Conservation (phyloP, 2,797 vertebrate genomes). For the Babyrousa celebensis region DNA sequence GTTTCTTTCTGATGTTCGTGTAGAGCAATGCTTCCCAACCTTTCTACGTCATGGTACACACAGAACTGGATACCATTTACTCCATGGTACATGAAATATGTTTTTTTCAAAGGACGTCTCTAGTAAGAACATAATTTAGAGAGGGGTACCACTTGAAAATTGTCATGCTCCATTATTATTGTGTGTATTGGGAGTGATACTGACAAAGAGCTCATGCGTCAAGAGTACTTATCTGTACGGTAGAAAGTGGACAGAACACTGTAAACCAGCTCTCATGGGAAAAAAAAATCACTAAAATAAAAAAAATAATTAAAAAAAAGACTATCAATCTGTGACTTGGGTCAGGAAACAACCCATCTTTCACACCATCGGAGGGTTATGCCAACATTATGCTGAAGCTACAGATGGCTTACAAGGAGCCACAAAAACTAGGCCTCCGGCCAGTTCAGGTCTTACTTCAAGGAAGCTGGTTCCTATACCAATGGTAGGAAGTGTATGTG, state of each 20-base stretch:
- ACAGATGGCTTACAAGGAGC: neutral
- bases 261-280: no score
- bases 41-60: neutral
- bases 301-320: no score
- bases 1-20: slow-evolving; percentile 44
- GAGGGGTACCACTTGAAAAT: slow-evolving; percentile 3
- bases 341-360: neutral
- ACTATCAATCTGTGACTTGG: neutral
- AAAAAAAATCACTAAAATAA: no score
- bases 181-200: neutral
- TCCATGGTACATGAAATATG: neutral
- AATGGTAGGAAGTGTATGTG: neutral
- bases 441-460: slow-evolving; percentile 47
- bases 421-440: neutral
- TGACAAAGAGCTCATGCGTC: neutral
- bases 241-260: no score
- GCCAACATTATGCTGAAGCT: neutral
- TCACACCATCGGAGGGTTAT: neutral
- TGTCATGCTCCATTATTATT: neutral
- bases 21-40: neutral
- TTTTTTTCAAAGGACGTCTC: slow-evolving; percentile 45
- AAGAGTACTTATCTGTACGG: neutral
- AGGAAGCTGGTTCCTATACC: neutral
- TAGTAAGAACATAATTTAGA: slow-evolving; percentile 39
- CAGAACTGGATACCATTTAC: slow-evolving; percentile 26